Base-by-base conservation (phyloP, 2,113 vertebrate species). In the Indicator indicator region DNA sequence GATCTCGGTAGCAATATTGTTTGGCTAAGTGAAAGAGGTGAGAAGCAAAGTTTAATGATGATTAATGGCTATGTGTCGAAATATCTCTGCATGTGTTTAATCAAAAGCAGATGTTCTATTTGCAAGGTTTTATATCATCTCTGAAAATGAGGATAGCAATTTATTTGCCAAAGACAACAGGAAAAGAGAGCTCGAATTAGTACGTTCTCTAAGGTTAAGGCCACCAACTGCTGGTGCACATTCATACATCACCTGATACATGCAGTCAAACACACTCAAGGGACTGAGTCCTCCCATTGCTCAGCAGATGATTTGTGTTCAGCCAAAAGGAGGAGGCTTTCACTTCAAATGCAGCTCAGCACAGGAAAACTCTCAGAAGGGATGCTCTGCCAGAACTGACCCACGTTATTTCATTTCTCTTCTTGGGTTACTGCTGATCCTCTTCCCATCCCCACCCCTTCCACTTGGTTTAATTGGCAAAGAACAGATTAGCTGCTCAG, bases 91-190 rank as follows among this genome's bases (percentile, higher is more conserved):
- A 5, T 79, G 89, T 63, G 71, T 89, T 89, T 89, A 96, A 89
- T 89, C 87, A 89, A 94, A 96, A 92, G 67, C 93, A 97, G 89
- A 63, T 89, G 86, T 67, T 94, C 81, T 52, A 16, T 80, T 92
- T 58, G 80, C 71, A 86, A 70, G 33, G 3, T 16, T 83, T 74
- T 65, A 30, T 16, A 11, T 55, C 46, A 74, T 38, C 88, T 70
- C 16, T 4, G 89, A 69, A 85, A 79, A 86, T 5, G 20, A 48
- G 48, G 52, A 48, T 4, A 81, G 48, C 83, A 85, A 83, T 92
- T 87, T 89, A 73, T 91, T 92, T 84, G 67, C 55, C 81, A 63
- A 27, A 91, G 67, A 73, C 89, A 91, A 83, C 27, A 82, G 40
- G 74, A 69, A 33, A 58, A 74, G 42, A 14, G 48, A 60, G 42